Conservation (phyloP, 2,888 invertebrate species). For the Platycheirus albimanus region DNA sequence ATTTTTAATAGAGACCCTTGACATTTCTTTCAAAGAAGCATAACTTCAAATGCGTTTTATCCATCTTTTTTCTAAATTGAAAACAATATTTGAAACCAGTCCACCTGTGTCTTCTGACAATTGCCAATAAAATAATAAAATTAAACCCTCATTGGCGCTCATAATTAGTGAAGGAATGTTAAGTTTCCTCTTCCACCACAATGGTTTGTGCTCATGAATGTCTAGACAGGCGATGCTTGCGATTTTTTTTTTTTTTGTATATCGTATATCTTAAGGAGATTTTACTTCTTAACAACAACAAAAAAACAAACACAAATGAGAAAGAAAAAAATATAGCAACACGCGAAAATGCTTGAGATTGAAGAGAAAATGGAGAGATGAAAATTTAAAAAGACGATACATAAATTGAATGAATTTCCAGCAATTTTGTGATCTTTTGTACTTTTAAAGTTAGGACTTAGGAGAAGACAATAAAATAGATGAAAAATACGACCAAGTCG, state of each 20-base stretch:
- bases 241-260: neutral
- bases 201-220: constrained; percentile 31
- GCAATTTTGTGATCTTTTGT: constrained; percentile 37
- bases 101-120: constrained; percentile 16
- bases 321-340: constrained; percentile 14
- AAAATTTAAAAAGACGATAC: too few relatives aligned
- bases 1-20: too few relatives aligned
- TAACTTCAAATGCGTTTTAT: too few relatives aligned
- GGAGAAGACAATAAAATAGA: neutral
- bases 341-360: constrained; percentile 24
- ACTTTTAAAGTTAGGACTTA: constrained; percentile 19
- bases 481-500: constrained; percentile 1
- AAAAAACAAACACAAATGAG: neutral
- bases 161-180: constrained; percentile 55
- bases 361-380: too few relatives aligned
- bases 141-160: constrained; percentile 48
- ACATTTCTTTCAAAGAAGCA: too few relatives aligned
- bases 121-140: constrained; percentile 52
- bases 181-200: constrained; percentile 37
- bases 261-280: neutral
- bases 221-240: constrained; percentile 39
- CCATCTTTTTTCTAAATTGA: too few relatives aligned
- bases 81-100: neutral
- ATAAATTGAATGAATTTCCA: constrained; percentile 49
- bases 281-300: neutral